Base-by-base conservation (phyloP, 2,888 invertebrate genomes). In the Anarsia innoxiella region DNA sequence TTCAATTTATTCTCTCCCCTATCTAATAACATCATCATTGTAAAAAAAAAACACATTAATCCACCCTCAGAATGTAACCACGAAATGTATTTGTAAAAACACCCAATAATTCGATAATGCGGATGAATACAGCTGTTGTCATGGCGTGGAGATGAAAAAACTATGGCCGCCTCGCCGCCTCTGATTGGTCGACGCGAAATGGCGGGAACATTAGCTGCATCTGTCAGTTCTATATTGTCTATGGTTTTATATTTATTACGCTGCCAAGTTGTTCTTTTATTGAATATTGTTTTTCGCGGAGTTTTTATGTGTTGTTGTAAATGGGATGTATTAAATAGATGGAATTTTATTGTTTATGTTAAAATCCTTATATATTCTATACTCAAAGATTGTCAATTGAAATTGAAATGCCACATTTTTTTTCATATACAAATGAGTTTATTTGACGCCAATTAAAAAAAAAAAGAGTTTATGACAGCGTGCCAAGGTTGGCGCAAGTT, bases 171-270 rank as follows among this genome's bases (percentile, higher is more conserved):
- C n/a, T n/a, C n/a, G n/a, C n/a, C 46, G 51, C 40, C 53, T 60
- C 50, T 62, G 53, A 76, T 76, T 76, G 77, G 77, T 51, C 51
- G 66, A 48, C 42, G 42, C 46, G 41, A 53, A 57, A 66, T 66
- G 67, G 68, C 69, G 72, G 66, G 56, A 61, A 64, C 77, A 78
- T 78, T 78, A 77, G 55, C 47, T 52, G 56, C 78, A 78, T 76
- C 78, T 78, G 78, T 77, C 75, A 72, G 25, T 59, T 61, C 65
- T 54, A 62, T 73, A 68, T 75, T 73, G 68, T 73, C 73, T 68
- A 63, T 68, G 59, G 57, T 33, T 33, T 33, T 33, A 33, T 33
- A 25, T 25, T 25, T 25, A 25, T 25, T 19, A 19, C 4, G n/a
- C n/a, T n/a, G n/a, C n/a, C n/a, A n/a, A n/a, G 19, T 3, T 8